These are phyloP conservation scores for Oxytorus armatus DNA, from an alignment of 2,888 invertebrate genomes.

Conservation along the genomic window DNA sequence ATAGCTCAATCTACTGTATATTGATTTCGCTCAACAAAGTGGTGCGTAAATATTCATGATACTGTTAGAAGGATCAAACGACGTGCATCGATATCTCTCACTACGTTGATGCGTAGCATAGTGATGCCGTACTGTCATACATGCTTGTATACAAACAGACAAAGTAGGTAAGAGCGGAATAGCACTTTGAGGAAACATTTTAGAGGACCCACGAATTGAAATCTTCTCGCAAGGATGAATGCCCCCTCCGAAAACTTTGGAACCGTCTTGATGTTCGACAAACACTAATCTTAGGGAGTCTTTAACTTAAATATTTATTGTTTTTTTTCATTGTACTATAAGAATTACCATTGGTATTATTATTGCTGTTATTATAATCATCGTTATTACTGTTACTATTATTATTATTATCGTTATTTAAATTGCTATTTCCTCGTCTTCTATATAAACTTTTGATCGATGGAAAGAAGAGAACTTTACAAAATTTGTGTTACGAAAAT, in stretches of 20 bases:
- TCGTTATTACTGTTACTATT: too few species aligned
- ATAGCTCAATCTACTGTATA: slow-evolving; percentile 69
- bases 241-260: slow-evolving; percentile 4
- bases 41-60: slow-evolving; percentile 82
- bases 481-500: too few species aligned
- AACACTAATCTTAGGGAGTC: background rate
- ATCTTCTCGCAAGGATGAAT: background rate
- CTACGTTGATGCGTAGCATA: slow-evolving; percentile 47
- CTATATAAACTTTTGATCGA: too few species aligned
- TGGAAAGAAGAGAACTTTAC: too few species aligned
- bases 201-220: slow-evolving; percentile 30
- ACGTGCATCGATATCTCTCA: slow-evolving; percentile 72
- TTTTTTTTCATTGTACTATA: background rate
- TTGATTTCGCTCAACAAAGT: slow-evolving; percentile 77
- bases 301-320: background rate
- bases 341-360: background rate
- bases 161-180: slow-evolving; percentile 67
- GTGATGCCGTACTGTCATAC: slow-evolving; percentile 56
- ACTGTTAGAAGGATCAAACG: slow-evolving; percentile 78
- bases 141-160: slow-evolving; percentile 69
- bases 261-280: background rate
- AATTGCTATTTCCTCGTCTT: too few species aligned
- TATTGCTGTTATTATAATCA: background rate
- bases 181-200: slow-evolving; percentile 46
- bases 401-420: too few species aligned